Percentiles rank a stretch among this genome's conserved stretches.
Evolutionary conservation across 2,797 vertebrate genomes (phyloP).

Genomic region (Rhyacichthys aspro): DNA sequence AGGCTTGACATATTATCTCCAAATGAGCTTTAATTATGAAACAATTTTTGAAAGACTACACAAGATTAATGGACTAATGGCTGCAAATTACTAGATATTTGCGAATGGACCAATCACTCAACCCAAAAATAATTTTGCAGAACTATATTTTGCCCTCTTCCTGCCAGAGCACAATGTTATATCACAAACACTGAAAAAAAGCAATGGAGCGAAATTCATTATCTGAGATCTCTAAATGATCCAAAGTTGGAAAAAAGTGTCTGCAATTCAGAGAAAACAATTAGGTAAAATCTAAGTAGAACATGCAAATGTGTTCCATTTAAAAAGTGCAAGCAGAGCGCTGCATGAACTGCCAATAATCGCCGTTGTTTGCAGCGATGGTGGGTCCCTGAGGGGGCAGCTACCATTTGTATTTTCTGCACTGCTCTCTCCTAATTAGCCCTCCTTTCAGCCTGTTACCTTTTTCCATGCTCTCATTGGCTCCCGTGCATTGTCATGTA

Average conservation of each 20-base stretch:
- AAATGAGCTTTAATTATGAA: no score
- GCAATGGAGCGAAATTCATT: conserved; percentile 34
- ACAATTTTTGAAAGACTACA: no score
- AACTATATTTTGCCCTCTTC: conserved; percentile 21
- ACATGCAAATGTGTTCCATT: conserved; percentile 72
- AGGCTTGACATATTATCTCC: no score
- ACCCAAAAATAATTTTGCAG: background rate
- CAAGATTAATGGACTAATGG: no score
- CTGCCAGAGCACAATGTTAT: conserved; percentile 64
- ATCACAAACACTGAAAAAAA: conserved; percentile 47
- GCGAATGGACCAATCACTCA: no score
- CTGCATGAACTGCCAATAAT: conserved; percentile 79
- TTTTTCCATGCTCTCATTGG: conserved; percentile 68
- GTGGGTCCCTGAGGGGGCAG: conserved; percentile 64
- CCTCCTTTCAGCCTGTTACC: conserved; percentile 75
- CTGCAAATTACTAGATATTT: no score
- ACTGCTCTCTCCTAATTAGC: conserved; percentile 74
- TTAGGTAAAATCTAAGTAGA: conserved; percentile 60
- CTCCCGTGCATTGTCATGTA: conserved; percentile 71
- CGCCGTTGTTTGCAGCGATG: conserved; percentile 69
- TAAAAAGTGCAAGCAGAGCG: conserved; percentile 65
- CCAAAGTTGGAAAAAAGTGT: conserved; percentile 14
- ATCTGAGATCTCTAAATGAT: conserved; percentile 39
- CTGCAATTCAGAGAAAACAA: conserved; percentile 67
- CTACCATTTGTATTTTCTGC: conserved; percentile 72